phyloP scores from a whole-genome alignment of 2,888 invertebrate genomes.

The Agapostemon virescens region DNA sequence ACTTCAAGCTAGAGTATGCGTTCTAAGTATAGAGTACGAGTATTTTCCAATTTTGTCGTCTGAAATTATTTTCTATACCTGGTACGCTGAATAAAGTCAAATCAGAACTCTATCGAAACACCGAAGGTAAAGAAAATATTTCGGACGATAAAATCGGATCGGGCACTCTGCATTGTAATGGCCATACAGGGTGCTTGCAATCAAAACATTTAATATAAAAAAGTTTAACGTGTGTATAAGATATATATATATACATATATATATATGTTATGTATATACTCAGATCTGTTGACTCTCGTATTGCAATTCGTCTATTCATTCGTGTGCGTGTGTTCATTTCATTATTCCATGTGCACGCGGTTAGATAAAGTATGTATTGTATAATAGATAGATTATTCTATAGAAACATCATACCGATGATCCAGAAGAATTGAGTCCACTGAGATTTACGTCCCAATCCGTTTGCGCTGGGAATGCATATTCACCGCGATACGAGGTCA shows the following conservation, averaged over 20 bases:
- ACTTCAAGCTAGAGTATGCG: conserved; percentile 34
- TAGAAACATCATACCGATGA: conserved; percentile 74
- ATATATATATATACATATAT: not conserved
- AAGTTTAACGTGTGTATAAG: conserved; percentile 3
- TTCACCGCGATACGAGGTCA: conserved; percentile 73
- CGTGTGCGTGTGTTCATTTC: conserved; percentile 44
- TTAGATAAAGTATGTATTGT: conserved; percentile 21
- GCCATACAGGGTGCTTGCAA: conserved; percentile 36
- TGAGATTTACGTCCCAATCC: conserved; percentile 75
- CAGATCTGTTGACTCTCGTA: conserved; percentile 60
- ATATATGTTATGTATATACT: conserved; percentile 25
- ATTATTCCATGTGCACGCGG: conserved; percentile 46
- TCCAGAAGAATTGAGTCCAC: conserved; percentile 75
- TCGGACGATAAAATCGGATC: not conserved
- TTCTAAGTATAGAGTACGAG: not conserved
- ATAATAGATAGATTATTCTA: conserved; percentile 39
- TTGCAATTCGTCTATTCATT: conserved; percentile 48
- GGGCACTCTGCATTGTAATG: conserved; percentile 25
- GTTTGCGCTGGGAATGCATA: conserved; percentile 75
- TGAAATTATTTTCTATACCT: conserved; percentile 27
- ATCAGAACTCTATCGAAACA: not conserved
- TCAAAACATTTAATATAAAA: conserved; percentile 22
- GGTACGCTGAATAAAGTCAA: not conserved
- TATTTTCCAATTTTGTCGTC: not conserved
- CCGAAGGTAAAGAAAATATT: not conserved